Evolutionary conservation across 1,140 invertebrate species (phyloP), one percentile per base, ranked within the genome.

Genomic region (Neodiprion virginianus): DNA sequence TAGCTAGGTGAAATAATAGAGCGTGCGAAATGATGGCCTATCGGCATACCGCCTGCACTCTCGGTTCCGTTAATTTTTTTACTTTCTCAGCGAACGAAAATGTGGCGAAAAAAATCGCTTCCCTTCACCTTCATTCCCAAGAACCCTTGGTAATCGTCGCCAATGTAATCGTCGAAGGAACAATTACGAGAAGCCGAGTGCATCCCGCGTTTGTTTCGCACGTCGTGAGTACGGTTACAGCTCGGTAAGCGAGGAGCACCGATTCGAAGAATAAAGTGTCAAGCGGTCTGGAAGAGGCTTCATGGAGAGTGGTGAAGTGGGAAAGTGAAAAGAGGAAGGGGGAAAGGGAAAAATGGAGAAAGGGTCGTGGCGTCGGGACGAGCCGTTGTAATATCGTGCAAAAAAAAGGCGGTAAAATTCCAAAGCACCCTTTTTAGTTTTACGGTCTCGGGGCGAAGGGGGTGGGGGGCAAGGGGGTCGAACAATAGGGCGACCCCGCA

Each of bases 381-480:
- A 5, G 67, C 12, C 40, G 67, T 69, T 47, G 67, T 69, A 69
- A 69, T 69, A 69, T 69, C 67, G 67, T 69, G 21, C 67, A 69
- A 69, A 69, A 69, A 40, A 40, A 61, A 69, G 67, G 40, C 40
- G 21, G 17, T 47, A 47, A 69, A 69, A 69, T 69, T 23, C 67
- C 67, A 69, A 69, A 47, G 67, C 10, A 21, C 67, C 67, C 40
- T 69, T 69, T 69, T 23, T 9, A 69, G 67, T 21, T 21, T 69
- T 21, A 47, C 21, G 17, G 14, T 14, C 67, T 69, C 12, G 53
- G 8, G 8, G 8, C 8, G 53, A 47, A 47, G 67, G 17, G 61
- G 21, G 21, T 69, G 17, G 0, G 17, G 67, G 14, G 67, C 1
- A 11, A 69, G 12, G 67, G 67, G 11, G 67, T 69, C 28, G 67